Percentiles rank a stretch among this genome's conserved stretches.
Evolutionary conservation across 2,888 invertebrate genomes (phyloP).

Genomic region (Cyaniris semiargus): DNA sequence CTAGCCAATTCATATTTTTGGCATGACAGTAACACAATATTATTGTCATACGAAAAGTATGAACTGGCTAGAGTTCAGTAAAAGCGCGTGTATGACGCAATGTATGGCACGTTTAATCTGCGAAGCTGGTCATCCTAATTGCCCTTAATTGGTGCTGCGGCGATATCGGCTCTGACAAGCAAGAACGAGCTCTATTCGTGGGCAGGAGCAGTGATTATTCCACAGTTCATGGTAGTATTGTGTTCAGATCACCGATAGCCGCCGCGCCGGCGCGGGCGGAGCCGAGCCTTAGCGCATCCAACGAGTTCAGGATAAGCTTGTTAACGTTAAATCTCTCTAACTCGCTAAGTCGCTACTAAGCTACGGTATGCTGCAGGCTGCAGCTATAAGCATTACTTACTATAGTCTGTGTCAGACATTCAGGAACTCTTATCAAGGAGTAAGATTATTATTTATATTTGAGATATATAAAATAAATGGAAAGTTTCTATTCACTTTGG

Average conservation of each 20-base stretch:
- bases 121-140: conserved; percentile 44
- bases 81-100: conserved; percentile 14
- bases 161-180: neutral
- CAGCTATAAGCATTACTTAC: too few relatives aligned
- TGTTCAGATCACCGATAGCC: neutral
- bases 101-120: conserved; percentile 44
- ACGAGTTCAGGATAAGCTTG: neutral
- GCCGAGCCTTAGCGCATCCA: neutral
- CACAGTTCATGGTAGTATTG: neutral
- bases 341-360: neutral
- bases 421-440: too few relatives aligned
- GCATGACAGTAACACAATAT: neutral
- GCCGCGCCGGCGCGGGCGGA: neutral
- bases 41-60: neutral
- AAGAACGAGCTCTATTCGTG: neutral
- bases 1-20: too few relatives aligned
- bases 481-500: too few relatives aligned
- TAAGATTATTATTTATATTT: too few relatives aligned
- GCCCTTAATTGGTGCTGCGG: conserved; percentile 45
- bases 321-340: neutral
- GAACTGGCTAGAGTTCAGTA: neutral
- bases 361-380: neutral
- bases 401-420: too few relatives aligned
- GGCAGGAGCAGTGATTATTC: neutral
- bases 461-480: too few relatives aligned